phyloP scores from a whole-genome alignment of 2,797 vertebrate species.

The Pelobates cultripes region DNA sequence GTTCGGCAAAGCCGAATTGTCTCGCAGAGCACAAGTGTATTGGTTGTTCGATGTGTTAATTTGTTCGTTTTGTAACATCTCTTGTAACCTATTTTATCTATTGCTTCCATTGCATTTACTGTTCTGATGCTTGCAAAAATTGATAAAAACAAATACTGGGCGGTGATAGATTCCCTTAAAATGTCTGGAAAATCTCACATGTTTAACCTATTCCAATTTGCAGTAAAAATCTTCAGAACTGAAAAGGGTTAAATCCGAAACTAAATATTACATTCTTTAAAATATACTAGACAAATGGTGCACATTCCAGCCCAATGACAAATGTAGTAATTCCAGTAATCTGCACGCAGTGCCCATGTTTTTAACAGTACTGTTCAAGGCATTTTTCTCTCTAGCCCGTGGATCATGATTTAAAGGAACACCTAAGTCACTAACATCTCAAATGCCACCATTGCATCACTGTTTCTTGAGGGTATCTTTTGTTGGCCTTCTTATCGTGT shows the following conservation, averaged over 20 bases:
- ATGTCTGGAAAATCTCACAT: no score
- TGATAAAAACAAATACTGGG: no score
- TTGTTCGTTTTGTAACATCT: no score
- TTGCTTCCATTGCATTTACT: no score
- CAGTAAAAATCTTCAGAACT: not conserved
- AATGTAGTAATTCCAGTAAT: constrained; percentile 42
- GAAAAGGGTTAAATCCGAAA: not conserved
- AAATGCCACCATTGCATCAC: constrained; percentile 57
- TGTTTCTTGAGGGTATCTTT: constrained; percentile 63
- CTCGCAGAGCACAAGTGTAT: no score
- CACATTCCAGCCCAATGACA: constrained; percentile 44
- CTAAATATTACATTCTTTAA: not conserved
- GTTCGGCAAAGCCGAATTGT: no score
- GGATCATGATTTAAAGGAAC: constrained; percentile 47
- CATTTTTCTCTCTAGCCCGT: constrained; percentile 39
- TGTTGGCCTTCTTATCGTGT: constrained; percentile 68
- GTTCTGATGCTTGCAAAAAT: no score
- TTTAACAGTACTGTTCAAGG: constrained; percentile 30
- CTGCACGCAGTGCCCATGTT: constrained; percentile 30
- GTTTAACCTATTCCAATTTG: no score
- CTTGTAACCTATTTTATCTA: no score
- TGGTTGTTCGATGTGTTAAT: no score
- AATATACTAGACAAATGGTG: constrained; percentile 13
- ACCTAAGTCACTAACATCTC: constrained; percentile 37
- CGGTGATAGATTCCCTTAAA: no score